Percentiles rank a stretch among this genome's conserved stretches.
Conservation (phyloP, 1,140 invertebrate genomes). For the Lerema accius region DNA sequence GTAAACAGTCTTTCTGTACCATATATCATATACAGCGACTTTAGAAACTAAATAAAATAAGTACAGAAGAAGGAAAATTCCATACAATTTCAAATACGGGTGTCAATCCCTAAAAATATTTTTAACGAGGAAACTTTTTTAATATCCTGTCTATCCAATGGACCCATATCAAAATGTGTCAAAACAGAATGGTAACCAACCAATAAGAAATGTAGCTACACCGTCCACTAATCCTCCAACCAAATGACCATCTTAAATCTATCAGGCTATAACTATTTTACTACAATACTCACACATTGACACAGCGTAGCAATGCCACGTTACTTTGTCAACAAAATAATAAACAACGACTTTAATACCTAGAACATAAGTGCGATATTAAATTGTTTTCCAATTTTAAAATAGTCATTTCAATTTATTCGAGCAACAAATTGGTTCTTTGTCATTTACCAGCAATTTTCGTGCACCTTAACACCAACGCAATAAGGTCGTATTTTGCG, state of each 20-base stretch:
- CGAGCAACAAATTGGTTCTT: neutral
- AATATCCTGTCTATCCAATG: neutral
- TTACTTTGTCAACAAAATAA: neutral
- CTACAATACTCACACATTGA: neutral
- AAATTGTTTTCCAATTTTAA: too few relatives aligned
- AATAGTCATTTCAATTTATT: constrained; percentile 1
- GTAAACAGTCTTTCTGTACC: too few relatives aligned
- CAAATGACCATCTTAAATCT: constrained; percentile 3
- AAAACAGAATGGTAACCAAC: neutral
- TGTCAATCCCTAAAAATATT: neutral
- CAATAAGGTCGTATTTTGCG: constrained; percentile 1
- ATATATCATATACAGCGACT: too few relatives aligned
- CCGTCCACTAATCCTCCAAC: neutral
- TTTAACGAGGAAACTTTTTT: neutral
- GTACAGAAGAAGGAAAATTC: too few relatives aligned
- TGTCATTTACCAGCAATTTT: too few relatives aligned
- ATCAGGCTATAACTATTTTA: neutral
- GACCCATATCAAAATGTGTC: neutral
- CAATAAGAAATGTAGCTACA: neutral
- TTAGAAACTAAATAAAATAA: too few relatives aligned
- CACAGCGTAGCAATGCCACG: neutral
- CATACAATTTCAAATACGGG: too few relatives aligned
- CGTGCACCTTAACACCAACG: neutral
- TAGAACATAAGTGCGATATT: too few relatives aligned
- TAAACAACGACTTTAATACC: neutral